Percentiles rank a stretch among this genome's conserved stretches.
These are phyloP conservation scores for Haliclona indistincta DNA, from an alignment of 37 sponge, comb jelly and placozoan genomes.

Conservation along the genomic window DNA sequence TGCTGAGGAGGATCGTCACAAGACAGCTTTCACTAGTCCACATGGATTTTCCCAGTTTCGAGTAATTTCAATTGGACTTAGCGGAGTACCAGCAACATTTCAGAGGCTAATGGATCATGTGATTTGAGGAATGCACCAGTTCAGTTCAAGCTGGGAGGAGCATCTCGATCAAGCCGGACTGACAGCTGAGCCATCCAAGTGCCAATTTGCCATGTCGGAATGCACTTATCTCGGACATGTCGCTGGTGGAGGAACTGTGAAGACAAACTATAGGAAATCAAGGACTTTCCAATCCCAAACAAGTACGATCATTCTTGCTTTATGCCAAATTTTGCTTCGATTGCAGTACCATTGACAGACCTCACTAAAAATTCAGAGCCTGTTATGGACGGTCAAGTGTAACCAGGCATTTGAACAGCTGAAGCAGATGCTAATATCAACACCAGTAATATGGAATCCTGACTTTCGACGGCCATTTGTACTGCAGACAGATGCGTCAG, in stretches of 20 bases:
- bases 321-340: constrained; percentile 40
- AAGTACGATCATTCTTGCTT: too few relatives aligned
- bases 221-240: constrained; percentile 58
- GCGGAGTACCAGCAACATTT: background rate
- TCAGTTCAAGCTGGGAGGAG: constrained; percentile 55
- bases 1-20: too few relatives aligned
- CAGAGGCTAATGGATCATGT: constrained; percentile 61
- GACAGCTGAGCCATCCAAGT: constrained; percentile 54
- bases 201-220: constrained; percentile 49
- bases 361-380: constrained; percentile 57
- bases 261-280: too few relatives aligned
- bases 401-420: constrained; percentile 31
- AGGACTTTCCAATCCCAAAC: constrained; percentile 26
- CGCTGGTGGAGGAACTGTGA: constrained; percentile 40
- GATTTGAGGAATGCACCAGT: too few relatives aligned
- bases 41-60: too few relatives aligned
- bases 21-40: too few relatives aligned
- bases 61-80: constrained; percentile 31
- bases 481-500: constrained; percentile 55
- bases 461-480: constrained; percentile 27
- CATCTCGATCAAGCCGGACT: constrained; percentile 57
- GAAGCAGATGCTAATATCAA: background rate
- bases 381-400: constrained; percentile 58
- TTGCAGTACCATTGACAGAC: constrained; percentile 44
- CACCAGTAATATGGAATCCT: constrained; percentile 50